A percentile compares a stretch with the other conserved stretches of the same genome.
Conservation (phyloP, 2,888 invertebrate species). For the Anthophora plumipes region DNA sequence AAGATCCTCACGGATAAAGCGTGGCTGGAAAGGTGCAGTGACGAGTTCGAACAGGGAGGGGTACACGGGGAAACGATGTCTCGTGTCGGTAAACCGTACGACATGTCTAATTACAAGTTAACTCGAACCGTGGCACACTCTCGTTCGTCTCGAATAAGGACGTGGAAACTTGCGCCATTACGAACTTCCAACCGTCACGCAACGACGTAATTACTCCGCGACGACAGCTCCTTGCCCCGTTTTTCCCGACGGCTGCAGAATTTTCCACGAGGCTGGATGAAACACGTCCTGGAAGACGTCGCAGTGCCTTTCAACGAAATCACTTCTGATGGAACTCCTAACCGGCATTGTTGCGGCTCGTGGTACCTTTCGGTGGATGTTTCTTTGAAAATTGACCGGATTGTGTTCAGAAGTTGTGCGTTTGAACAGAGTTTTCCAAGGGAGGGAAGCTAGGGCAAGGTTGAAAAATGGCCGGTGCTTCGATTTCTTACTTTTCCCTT, state of each 20-base stretch:
- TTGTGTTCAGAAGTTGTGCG: background rate
- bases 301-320: background rate
- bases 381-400: background rate
- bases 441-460: too few relatives aligned
- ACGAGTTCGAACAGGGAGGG: background rate
- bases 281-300: too few relatives aligned
- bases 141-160: constrained; percentile 26
- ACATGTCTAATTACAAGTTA: constrained; percentile 53
- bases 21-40: background rate
- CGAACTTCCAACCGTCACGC: constrained; percentile 40
- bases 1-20: background rate
- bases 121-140: constrained; percentile 15
- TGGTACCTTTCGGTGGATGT: background rate
- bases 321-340: background rate
- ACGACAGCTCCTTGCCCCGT: background rate
- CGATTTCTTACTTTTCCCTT: too few relatives aligned
- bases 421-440: too few relatives aligned
- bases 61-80: constrained; percentile 3
- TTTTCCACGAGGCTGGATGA: background rate
- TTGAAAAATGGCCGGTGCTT: too few relatives aligned
- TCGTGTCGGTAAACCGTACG: constrained; percentile 28
- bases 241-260: constrained; percentile 18
- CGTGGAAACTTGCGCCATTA: constrained; percentile 36
- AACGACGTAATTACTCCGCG: constrained; percentile 43
- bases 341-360: background rate